These are phyloP conservation scores for Drosophila meridiana DNA, from an alignment of 2,888 invertebrate species.

Conservation along the genomic window DNA sequence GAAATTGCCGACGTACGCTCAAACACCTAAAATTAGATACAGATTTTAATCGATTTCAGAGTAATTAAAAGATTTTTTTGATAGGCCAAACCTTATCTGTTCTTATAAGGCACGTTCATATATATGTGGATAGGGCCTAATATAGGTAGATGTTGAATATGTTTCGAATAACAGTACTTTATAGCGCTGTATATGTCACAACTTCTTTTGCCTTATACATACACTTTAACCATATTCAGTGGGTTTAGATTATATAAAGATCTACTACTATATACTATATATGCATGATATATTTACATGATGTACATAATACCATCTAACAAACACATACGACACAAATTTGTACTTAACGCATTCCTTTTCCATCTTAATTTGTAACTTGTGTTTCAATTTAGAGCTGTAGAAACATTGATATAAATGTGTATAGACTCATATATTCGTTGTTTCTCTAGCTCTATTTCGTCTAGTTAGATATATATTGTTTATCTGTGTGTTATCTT, in stretches of 20 bases:
- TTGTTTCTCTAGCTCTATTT: not conserved
- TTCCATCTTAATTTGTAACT: not conserved
- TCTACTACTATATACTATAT: no score
- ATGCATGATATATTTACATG: not conserved
- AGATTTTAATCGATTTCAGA: not conserved
- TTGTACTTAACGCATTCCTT: not conserved
- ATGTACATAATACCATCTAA: slow-evolving; percentile 1
- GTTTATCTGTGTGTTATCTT: not conserved
- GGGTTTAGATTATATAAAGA: no score
- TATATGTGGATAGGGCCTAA: not conserved
- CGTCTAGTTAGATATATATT: not conserved
- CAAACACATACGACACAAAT: not conserved
- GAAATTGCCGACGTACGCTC: not conserved
- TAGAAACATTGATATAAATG: not conserved
- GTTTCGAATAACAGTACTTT: not conserved
- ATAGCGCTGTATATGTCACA: not conserved
- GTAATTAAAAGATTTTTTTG: not conserved
- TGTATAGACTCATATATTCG: not conserved
- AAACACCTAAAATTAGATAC: not conserved
- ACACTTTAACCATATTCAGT: no score
- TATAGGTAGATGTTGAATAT: not conserved
- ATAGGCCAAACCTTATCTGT: not conserved
- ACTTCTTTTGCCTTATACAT: not conserved
- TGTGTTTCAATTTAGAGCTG: not conserved
- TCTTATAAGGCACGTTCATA: not conserved